Percentiles rank a stretch among this genome's conserved stretches.
Conservation (phyloP, 2,113 vertebrate species). For the Microtus ochrogaster region DNA sequence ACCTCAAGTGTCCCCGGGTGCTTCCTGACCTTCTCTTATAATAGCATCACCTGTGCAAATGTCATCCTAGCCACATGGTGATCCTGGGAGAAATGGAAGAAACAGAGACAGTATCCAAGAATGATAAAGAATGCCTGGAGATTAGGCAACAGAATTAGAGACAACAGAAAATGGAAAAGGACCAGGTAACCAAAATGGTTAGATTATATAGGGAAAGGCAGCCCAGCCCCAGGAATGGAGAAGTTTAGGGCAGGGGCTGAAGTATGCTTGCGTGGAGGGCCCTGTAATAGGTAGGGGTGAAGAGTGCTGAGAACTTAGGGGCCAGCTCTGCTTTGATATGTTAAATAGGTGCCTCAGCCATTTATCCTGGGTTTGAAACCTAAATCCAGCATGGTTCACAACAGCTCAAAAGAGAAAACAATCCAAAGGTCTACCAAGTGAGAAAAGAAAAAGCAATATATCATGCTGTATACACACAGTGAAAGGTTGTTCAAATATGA, state of each 20-base stretch:
- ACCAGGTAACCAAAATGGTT: background rate
- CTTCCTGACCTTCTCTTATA: constrained; percentile 25
- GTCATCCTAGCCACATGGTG: constrained; percentile 1
- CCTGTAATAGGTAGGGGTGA: background rate
- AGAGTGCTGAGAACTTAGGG: no score
- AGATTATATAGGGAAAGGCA: background rate
- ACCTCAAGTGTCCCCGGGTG: background rate
- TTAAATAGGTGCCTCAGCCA: background rate
- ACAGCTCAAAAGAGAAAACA: background rate
- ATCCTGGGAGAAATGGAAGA: background rate
- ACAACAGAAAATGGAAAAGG: background rate
- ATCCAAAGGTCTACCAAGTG: background rate
- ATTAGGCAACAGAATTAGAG: background rate
- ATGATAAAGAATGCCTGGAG: background rate
- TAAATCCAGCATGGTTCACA: background rate
- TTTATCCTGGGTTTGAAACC: background rate
- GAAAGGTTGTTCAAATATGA: background rate
- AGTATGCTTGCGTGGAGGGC: no score
- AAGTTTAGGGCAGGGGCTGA: background rate
- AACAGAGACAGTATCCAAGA: background rate
- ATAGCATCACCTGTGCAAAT: constrained; percentile 8
- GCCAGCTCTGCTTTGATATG: no score
- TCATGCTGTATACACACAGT: background rate
- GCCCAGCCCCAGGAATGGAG: background rate
- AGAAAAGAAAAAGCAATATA: background rate